Evolutionary conservation across 1,140 invertebrate genomes (phyloP).

Genomic region (Drosophila kikkawai): DNA sequence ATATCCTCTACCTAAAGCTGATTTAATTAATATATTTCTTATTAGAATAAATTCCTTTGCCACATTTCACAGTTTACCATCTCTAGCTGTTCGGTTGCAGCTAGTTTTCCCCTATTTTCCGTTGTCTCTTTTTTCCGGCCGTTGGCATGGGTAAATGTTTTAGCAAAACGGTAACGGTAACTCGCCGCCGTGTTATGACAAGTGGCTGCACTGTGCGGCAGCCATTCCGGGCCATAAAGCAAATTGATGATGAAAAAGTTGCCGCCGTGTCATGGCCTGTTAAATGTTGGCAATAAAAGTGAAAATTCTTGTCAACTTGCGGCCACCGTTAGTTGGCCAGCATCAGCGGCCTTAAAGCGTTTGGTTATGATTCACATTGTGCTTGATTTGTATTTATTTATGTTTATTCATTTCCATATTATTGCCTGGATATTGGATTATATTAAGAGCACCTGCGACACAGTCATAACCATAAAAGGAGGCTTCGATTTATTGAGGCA

Average conservation of each 20-base stretch:
- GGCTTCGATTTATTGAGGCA: conserved; percentile 50
- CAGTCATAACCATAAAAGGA: conserved; percentile 57
- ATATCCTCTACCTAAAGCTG: neutral
- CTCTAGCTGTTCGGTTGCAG: conserved; percentile 42
- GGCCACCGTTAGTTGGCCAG: conserved; percentile 64
- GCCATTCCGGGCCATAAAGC: conserved; percentile 73
- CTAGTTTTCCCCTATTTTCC: conserved; percentile 56
- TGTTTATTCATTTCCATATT: conserved; percentile 49
- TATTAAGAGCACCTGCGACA: conserved; percentile 66
- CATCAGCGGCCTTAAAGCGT: conserved; percentile 48
- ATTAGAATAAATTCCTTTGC: neutral
- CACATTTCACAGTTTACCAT: conserved; percentile 1
- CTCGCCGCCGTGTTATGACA: conserved; percentile 69
- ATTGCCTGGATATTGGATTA: conserved; percentile 42
- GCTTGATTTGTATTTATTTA: conserved; percentile 23
- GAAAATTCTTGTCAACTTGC: conserved; percentile 75
- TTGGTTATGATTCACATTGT: conserved; percentile 8
- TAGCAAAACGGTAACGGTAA: conserved; percentile 70
- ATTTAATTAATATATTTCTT: too few species aligned
- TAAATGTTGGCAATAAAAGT: conserved; percentile 81
- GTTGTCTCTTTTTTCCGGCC: conserved; percentile 37
- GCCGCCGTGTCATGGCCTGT: conserved; percentile 75
- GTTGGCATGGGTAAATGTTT: conserved; percentile 64
- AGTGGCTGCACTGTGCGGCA: conserved; percentile 63
- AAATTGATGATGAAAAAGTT: conserved; percentile 81